Conservation (phyloP, 2,113 vertebrate species). For the Chunga burmeisteri region DNA sequence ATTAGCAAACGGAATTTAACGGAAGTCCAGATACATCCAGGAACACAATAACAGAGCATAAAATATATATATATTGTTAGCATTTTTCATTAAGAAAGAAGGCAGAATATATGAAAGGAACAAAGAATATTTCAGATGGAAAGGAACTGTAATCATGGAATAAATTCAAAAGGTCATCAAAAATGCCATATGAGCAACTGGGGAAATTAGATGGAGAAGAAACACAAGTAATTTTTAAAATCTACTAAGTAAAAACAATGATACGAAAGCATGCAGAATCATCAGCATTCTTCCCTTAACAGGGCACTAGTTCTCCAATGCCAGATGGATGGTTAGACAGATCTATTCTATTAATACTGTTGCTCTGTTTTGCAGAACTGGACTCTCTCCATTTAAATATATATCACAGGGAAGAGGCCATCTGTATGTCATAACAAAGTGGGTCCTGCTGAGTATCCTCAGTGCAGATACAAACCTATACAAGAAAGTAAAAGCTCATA, state of each 20-base stretch:
- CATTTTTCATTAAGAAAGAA: background rate
- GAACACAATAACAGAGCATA: background rate
- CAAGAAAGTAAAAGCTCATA: background rate
- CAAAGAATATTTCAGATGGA: background rate
- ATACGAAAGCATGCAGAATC: background rate
- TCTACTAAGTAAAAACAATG: background rate
- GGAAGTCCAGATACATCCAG: background rate
- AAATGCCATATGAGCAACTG: background rate
- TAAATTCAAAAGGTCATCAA: background rate
- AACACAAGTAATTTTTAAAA: background rate
- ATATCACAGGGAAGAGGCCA: background rate
- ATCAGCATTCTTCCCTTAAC: background rate
- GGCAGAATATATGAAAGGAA: background rate
- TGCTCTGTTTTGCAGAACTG: background rate
- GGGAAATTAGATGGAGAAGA: background rate
- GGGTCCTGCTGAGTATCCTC: background rate
- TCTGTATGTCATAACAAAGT: background rate
- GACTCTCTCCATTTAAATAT: background rate
- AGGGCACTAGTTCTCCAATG: background rate
- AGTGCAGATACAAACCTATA: fast-evolving
- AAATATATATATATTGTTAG: background rate
- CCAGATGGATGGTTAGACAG: background rate
- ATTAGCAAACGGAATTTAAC: background rate
- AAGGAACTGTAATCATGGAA: background rate
- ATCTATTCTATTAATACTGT: background rate